Evolutionary conservation across 2,113 vertebrate species (phyloP).

Genomic region (Chrysemys picta): DNA sequence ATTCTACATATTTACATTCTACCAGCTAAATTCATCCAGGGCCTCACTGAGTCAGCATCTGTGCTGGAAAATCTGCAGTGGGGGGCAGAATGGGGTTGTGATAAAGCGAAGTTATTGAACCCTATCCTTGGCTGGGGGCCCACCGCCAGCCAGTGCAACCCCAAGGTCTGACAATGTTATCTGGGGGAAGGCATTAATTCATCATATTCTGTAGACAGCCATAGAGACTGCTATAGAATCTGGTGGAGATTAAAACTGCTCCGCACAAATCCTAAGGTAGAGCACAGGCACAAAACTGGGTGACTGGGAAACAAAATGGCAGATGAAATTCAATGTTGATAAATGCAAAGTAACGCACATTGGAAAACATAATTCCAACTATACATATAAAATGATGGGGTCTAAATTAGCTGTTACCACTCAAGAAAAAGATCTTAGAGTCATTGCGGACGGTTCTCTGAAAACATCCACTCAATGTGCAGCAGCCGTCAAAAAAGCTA

Average conservation of each 20-base stretch:
- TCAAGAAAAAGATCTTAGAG: too few species aligned
- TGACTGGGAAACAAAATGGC: too few species aligned
- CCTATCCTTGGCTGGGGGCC: accelerated
- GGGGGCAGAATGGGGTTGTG: not conserved
- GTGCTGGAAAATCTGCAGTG: not conserved
- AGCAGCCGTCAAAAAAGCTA: too few species aligned
- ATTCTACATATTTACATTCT: not conserved
- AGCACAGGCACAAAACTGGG: not conserved
- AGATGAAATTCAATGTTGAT: too few species aligned
- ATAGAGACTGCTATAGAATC: accelerated
- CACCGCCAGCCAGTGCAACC: too few species aligned
- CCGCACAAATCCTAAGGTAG: accelerated
- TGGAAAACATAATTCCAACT: too few species aligned
- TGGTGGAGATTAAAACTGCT: not conserved
- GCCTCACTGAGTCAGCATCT: not conserved
- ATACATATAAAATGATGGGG: too few species aligned
- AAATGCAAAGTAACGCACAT: too few species aligned
- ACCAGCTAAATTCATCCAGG: not conserved
- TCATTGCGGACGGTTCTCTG: too few species aligned
- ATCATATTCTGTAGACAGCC: accelerated
- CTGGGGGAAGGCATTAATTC: not conserved
- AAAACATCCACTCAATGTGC: too few species aligned
- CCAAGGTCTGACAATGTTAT: too few species aligned
- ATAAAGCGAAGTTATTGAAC: not conserved
- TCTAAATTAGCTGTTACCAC: too few species aligned